phyloP scores from a whole-genome alignment of 2,113 vertebrate genomes.

The Psephotus haematonotus region DNA sequence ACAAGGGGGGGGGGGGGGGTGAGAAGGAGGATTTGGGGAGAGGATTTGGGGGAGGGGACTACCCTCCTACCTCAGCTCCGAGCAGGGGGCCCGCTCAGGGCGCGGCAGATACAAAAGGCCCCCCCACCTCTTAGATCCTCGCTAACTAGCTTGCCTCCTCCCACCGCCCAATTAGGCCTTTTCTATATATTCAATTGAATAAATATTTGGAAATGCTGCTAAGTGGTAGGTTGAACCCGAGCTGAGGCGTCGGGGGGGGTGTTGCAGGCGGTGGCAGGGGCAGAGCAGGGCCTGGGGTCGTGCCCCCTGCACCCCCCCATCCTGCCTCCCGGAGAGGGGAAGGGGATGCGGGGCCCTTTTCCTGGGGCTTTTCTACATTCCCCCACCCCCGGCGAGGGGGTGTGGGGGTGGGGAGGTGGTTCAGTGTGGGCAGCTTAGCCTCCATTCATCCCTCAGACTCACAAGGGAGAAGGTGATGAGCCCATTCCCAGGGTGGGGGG shows the following conservation, averaged over 20 bases:
- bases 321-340: not conserved
- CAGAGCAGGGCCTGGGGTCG: not conserved
- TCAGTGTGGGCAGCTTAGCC: not conserved
- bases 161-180: not conserved
- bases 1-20: not conserved
- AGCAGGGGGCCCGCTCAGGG: not conserved
- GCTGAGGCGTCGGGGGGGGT: not conserved
- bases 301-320: not conserved
- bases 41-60: not conserved
- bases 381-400: too few species aligned
- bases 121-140: not conserved
- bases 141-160: not conserved
- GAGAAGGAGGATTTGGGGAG: not conserved
- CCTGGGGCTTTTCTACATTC: not conserved
- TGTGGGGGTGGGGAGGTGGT: fast-evolving
- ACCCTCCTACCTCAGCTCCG: not conserved
- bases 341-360: not conserved
- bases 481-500: too few species aligned
- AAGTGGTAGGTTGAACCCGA: slow-evolving; percentile 2
- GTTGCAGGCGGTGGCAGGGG: not conserved
- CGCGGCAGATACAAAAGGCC: not conserved
- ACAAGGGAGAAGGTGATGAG: not conserved
- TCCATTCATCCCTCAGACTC: too few species aligned
- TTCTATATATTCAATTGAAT: slow-evolving; percentile 14
- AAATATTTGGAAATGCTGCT: slow-evolving; percentile 47